Evolutionary conservation across 1,140 invertebrate species (phyloP), one percentile per base, ranked within the genome.

Genomic region (Prorops nasuta): DNA sequence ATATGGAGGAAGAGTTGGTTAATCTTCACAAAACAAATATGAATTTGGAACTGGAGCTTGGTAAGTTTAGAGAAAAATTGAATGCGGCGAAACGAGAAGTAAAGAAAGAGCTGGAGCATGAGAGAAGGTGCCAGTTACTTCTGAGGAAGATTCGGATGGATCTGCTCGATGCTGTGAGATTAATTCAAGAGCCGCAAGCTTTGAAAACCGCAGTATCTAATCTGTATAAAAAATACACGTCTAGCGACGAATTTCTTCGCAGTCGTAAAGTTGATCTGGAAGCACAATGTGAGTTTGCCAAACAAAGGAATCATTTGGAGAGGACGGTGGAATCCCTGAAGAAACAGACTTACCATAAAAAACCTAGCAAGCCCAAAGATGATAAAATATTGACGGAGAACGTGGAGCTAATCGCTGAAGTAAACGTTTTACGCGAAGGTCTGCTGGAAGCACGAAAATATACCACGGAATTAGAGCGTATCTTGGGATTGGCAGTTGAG

Each of bases 281-380:
- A 42, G 87, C 87, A 2, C 84, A 88, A 34, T 84, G 84, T 24
- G 90, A 93, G 70, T 89, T 92, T 63, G 80, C 84, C 44, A 79
- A 88, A 10, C 91, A 94, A 67, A 77, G 89, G 16, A 86, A 88
- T 53, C 88, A 92, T 62, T 76, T 91, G 12, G 91, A 93, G 69
- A 82, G 80, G 40, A 88, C 88, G 7, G 78, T 93, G 6, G 80
- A 79, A 1, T 81, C 80, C 0, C 76, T 87, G 12, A 77, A 80
- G 24, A 78, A 79, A 53, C 83, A 86, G 60, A 64, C 85, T 39
- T 53, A 63, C 22, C 76, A 74, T 52, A 73, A 77, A 55, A 70
- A 67, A 1, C 58, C 70, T 2, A 63, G 67, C 12, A 69, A 63
- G 4, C 72, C 77, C 44, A 76, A 67, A 44, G 71, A 80, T 38